A percentile compares a stretch with the other conserved stretches of the same genome.
phyloP scores from a whole-genome alignment of 2,797 vertebrate species.

The Eutrigla gurnardus region DNA sequence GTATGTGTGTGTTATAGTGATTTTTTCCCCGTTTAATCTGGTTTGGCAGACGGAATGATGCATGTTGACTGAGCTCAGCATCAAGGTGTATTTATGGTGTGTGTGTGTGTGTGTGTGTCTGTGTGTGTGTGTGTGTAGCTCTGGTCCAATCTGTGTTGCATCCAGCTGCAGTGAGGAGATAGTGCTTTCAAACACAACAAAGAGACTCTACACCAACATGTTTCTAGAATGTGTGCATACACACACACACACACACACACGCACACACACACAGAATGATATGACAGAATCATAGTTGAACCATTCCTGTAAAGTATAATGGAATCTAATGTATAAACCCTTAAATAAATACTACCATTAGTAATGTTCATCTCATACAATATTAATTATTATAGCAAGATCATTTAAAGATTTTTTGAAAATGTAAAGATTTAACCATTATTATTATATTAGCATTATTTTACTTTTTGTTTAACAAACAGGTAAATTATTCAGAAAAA shows the following conservation, averaged over 20 bases:
- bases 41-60: constrained; percentile 70
- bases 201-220: constrained; percentile 32
- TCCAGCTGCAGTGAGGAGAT: constrained; percentile 77
- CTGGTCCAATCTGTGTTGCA: constrained; percentile 69
- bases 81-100: constrained; percentile 76
- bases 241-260: constrained; percentile 7
- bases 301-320: not conserved
- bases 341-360: not conserved
- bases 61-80: constrained; percentile 59
- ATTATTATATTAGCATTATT: too few species aligned
- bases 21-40: constrained; percentile 78
- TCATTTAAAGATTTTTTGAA: too few species aligned
- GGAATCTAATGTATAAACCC: not conserved
- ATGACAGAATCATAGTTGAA: not conserved
- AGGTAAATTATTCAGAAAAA: too few species aligned
- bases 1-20: constrained; percentile 49
- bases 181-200: constrained; percentile 60
- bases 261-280: constrained; percentile 5
- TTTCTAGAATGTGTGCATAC: not conserved
- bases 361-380: too few species aligned
- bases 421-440: too few species aligned
- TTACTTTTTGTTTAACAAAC: too few species aligned
- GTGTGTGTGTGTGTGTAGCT: constrained; percentile 53
- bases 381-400: too few species aligned
- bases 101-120: constrained; percentile 42